These are phyloP conservation scores for Oryctes rhinoceros DNA, from an alignment of 1,140 invertebrate genomes.

Conservation along the genomic window DNA sequence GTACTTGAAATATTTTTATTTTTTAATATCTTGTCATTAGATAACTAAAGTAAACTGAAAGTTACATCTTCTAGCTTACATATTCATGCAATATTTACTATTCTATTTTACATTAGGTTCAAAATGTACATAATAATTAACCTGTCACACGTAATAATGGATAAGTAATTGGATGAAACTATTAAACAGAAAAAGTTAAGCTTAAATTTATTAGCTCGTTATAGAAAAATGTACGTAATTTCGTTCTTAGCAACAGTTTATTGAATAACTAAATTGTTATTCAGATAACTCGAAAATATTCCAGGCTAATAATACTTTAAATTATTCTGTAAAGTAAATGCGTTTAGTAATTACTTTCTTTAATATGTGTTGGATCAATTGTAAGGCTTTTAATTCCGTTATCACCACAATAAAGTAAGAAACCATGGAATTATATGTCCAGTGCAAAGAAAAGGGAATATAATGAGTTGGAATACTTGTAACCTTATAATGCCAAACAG, in stretches of 20 bases:
- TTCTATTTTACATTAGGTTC: too few species aligned
- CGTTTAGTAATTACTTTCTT: neutral
- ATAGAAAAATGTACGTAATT: too few species aligned
- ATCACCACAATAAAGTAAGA: constrained; percentile 62
- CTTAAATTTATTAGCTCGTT: too few species aligned
- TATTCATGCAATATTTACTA: neutral
- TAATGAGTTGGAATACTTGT: too few species aligned
- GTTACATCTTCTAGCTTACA: neutral
- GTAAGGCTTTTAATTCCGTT: constrained; percentile 11
- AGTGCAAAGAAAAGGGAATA: constrained; percentile 8
- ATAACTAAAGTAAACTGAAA: constrained; percentile 9
- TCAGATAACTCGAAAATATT: neutral
- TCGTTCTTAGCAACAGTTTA: neutral
- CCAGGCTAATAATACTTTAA: neutral
- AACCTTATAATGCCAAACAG: too few species aligned
- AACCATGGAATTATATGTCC: constrained; percentile 74
- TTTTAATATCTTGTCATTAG: neutral
- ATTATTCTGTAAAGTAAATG: neutral
- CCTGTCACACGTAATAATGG: too few species aligned
- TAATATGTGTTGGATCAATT: constrained; percentile 30
- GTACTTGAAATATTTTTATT: neutral
- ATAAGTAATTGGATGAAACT: too few species aligned
- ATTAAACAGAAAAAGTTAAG: too few species aligned
- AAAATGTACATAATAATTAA: too few species aligned
- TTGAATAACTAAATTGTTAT: neutral